These are phyloP conservation scores for Hydroisotoma schaefferi DNA, from an alignment of 2,888 invertebrate genomes.

Conservation along the genomic window DNA sequence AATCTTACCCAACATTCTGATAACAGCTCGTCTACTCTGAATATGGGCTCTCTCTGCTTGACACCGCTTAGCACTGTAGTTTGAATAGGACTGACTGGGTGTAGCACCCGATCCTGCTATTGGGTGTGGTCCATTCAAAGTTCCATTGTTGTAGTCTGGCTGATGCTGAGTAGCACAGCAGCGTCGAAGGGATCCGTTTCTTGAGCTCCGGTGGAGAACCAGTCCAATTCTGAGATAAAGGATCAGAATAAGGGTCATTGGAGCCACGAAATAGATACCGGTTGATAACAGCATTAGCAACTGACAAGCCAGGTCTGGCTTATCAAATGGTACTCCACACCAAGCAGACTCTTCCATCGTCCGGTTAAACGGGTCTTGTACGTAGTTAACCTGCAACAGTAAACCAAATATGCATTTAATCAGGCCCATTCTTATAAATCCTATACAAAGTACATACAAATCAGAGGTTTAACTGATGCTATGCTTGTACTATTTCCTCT, in stretches of 20 bases:
- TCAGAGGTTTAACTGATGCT: too few species aligned
- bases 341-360: constrained; percentile 50
- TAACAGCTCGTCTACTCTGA: constrained; percentile 51
- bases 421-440: background rate
- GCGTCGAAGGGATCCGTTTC: constrained; percentile 44
- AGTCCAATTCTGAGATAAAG: constrained; percentile 52
- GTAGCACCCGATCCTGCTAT: background rate
- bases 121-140: constrained; percentile 5
- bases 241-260: constrained; percentile 53
- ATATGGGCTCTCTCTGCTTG: constrained; percentile 50
- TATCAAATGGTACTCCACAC: constrained; percentile 51
- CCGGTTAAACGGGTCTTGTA: constrained; percentile 42
- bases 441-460: too few species aligned
- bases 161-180: constrained; percentile 43
- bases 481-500: too few species aligned
- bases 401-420: background rate
- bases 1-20: constrained; percentile 52
- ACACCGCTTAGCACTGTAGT: constrained; percentile 30
- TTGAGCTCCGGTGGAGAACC: constrained; percentile 49
- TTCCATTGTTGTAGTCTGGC: constrained; percentile 16
- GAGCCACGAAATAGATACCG: constrained; percentile 54
- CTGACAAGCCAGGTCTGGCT: constrained; percentile 48
- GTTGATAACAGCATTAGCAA: constrained; percentile 54
- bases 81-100: constrained; percentile 15
- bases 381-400: constrained; percentile 49